These are phyloP conservation scores for Conus betulinus DNA, from an alignment of 1,140 invertebrate genomes.

Conservation along the genomic window DNA sequence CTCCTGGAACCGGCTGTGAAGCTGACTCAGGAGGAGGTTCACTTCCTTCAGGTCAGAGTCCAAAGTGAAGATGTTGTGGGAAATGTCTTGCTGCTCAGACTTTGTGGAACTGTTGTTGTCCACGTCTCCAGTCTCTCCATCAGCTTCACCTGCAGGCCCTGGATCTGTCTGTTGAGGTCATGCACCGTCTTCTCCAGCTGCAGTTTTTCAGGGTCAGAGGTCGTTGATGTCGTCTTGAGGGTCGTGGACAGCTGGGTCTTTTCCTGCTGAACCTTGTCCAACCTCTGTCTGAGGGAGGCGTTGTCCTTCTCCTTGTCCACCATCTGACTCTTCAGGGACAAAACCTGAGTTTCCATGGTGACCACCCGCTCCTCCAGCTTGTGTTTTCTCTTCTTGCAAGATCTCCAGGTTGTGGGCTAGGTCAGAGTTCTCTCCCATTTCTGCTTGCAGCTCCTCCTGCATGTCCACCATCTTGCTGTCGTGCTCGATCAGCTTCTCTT, in stretches of 20 bases:
- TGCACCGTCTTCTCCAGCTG: conserved; percentile 54
- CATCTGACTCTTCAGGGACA: conserved; percentile 54
- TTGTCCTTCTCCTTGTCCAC: conserved; percentile 61
- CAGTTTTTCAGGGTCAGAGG: conserved; percentile 51
- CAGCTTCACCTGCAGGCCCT: conserved; percentile 49
- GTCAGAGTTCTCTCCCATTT: conserved; percentile 61
- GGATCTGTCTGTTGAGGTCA: conserved; percentile 58
- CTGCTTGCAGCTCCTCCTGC: conserved; percentile 64
- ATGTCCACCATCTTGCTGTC: conserved; percentile 69
- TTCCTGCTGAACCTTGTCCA: conserved; percentile 63
- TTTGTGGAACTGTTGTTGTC: conserved; percentile 21
- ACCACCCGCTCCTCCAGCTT: conserved; percentile 57
- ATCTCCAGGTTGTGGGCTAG: conserved; percentile 56
- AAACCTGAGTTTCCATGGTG: conserved; percentile 57
- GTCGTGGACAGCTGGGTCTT: conserved; percentile 55
- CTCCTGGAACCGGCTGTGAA: conserved; percentile 54
- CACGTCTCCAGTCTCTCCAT: conserved; percentile 39
- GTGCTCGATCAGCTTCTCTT: conserved; percentile 71
- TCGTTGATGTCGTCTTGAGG: not conserved
- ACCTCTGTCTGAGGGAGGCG: conserved; percentile 51
- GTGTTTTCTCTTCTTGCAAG: conserved; percentile 58
- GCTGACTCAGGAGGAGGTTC: conserved; percentile 50
- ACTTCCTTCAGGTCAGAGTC: conserved; percentile 65
- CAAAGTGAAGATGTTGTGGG: conserved; percentile 58
- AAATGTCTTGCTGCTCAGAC: conserved; percentile 52